Percentiles rank a stretch among this genome's conserved stretches.
phyloP scores from a whole-genome alignment of 2,797 vertebrate genomes.

The Falco columbarius region DNA sequence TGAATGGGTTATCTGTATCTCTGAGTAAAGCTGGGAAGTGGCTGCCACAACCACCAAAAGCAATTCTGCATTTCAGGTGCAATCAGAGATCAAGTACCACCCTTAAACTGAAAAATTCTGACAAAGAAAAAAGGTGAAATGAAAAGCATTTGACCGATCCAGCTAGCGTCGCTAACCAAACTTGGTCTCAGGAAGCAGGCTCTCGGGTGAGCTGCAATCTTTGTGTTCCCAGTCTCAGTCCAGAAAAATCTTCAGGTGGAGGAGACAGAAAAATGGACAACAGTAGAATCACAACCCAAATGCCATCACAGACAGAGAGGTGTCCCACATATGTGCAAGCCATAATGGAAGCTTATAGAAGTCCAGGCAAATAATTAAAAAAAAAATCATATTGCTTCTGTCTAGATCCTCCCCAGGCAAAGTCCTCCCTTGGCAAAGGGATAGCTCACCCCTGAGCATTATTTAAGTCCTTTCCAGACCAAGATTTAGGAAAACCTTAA shows the following conservation, averaged over 20 bases:
- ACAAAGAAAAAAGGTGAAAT: not conserved
- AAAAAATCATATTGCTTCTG: not conserved
- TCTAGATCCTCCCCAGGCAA: not conserved
- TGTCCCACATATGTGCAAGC: not conserved
- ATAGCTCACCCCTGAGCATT: not conserved
- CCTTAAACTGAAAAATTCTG: not conserved
- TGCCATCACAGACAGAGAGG: not conserved
- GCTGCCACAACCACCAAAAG: conserved; percentile 30
- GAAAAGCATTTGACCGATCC: not conserved
- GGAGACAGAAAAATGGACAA: not conserved
- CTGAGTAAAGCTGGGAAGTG: conserved; percentile 28
- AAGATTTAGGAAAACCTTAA: not conserved
- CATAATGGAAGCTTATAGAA: not conserved
- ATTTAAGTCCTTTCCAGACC: not conserved
- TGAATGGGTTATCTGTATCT: not conserved
- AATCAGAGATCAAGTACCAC: not conserved
- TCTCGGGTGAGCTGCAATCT: not conserved
- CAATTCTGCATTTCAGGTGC: conserved; percentile 8
- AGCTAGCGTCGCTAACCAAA: not conserved
- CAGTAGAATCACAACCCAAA: not conserved
- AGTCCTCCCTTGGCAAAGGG: not conserved
- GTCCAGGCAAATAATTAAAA: not conserved
- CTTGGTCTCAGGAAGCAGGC: not conserved
- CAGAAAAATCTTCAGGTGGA: not conserved
- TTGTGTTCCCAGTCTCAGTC: not conserved